Evolutionary conservation across 1,140 invertebrate genomes (phyloP), one percentile per base, ranked within the genome.

Genomic region (Portunus trituberculatus): DNA sequence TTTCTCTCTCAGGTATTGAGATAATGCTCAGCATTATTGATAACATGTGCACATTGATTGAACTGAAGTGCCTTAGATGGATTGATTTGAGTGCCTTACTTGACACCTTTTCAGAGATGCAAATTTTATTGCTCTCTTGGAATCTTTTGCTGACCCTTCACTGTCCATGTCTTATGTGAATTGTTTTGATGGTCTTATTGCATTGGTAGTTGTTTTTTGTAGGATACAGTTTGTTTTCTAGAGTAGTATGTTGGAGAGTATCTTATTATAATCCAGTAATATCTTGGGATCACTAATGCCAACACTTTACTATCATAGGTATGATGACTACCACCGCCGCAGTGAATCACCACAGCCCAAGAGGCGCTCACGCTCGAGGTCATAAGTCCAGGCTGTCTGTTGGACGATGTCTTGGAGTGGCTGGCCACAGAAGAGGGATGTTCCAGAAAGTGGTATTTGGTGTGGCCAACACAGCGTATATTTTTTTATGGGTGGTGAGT

Each of bases 341-440:
- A 94, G 93, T 83, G 93, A 94, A 39, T 94, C 93, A 0, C 93
- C 93, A 59, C 31, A 88, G 45, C 32, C 45, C 87, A 94, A 94
- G 93, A 94, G 93, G 90, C 93, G 93, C 67, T 91, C 93, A 29
- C 93, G 93, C 89, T 94, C 93, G 67, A 48, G 93, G 45, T 94
- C 93, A 76, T 94, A 94, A 91, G 84, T n/a, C 20, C 25, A 25
- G 67, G 67, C 67, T n/a, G 67, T 59, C 20, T 76, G 67, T 76
- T 76, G 67, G 67, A 76, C 67, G 1, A 76, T 3, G 67, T 8
- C 67, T 76, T 25, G 67, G n/a, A 76, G 67, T 76, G 67, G 67
- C 67, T 7, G 67, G 67, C 20, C 67, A 28, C 29, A 12, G 31
- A 89, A n/a, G 31, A n/a, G 29, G 46, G 87, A 45, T n/a, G 28